Evolutionary conservation across 2,797 vertebrate species (phyloP), one percentile per base, ranked within the genome.

Genomic region (Squalus acanthias): DNA sequence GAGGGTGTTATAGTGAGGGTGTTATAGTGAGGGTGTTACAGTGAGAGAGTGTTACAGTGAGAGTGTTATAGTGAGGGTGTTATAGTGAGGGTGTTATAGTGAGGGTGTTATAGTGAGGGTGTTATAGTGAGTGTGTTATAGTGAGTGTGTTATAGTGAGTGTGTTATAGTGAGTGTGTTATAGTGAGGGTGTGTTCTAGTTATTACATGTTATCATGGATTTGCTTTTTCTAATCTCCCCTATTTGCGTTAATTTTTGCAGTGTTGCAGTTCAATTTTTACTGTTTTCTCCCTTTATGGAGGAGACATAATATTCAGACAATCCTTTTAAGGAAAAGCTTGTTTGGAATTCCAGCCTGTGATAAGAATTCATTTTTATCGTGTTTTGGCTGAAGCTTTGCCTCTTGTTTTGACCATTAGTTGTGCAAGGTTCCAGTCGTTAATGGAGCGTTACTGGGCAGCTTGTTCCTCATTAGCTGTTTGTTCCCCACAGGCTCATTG

Each of bases 311-410:
- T 69, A 93, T 22, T 22, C 65, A 93, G 63, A 67, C 33, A 24
- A 20, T 69, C 63, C 91, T 93, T 93, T 93, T 93, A 93, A 69
- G 91, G 91, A 93, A 46, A 93, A 46, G 91, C 33, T 93, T 67
- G 91, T 93, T 93, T 93, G 91, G 91, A 93, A 93, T 93, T 93
- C n/a, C 91, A 93, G n/a, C 2, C 57, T 29, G 12, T 91, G 88
- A 15, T 33, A 13, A 29, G 26, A 17, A 7, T 13, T 60, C 88
- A 91, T 91, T 60, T 57, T 91, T 63, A 91, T 91, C 88, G n/a
- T 93, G 91, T 93, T 93, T 93, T 46, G 63, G 91, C 91, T 93
- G n/a, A 9, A 9, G 63, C n/a, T 22, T 93, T 22, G 63, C 63
- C 20, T 65, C 63, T 93, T 93, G 63, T 67, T 93, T 22, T 69